Evolutionary conservation across 2,888 invertebrate genomes (phyloP), one percentile per base, ranked within the genome.

Genomic region (Xanthorhoe designata): DNA sequence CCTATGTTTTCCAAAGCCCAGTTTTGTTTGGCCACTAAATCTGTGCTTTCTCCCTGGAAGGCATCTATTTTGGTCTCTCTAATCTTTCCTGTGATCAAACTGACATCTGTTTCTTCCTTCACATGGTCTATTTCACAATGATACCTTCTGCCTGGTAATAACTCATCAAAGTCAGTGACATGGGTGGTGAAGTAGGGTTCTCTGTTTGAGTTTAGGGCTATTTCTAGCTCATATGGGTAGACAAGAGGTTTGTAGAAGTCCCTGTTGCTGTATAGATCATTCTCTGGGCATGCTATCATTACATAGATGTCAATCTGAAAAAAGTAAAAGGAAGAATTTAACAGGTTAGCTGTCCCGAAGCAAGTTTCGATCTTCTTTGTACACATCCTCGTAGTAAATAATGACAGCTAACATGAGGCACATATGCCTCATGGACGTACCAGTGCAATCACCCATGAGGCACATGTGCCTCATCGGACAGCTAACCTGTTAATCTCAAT

Each of bases 171-270:
- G 82, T 98, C 96, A 52, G 96, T 95, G 35, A 96, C 92, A 84
- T 96, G 96, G 3, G 94, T 92, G 54, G 89, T 95, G 84, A 93
- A 96, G 66, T 87, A 91, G 0, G 94, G 93, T 45, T 94, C 94
- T 68, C 92, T 81, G 64, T 89, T 89, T 1, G 87, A 84, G 85
- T 97, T 97, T 17, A 97, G 87, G 3, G 97, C 97, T 63, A 96
- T 94, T 91, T 99, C 99, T 19, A 99, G 94, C 89, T 99, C 99
- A 86, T 96, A 98, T 0, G 98, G 97, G 19, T 98, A 98, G 0
- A 98, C 96, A 57, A 99, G 95, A 0, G 99, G 98, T 82, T 96
- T 97, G 79, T 97, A 97, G 86, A 97, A 98, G 62, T 99, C 98
- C 76, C 96, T 95, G 56, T 96, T 96, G 81, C 97, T 96, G 81